These are phyloP conservation scores for Pseudorasbora parva DNA, from an alignment of 2,113 vertebrate genomes.

Conservation along the genomic window DNA sequence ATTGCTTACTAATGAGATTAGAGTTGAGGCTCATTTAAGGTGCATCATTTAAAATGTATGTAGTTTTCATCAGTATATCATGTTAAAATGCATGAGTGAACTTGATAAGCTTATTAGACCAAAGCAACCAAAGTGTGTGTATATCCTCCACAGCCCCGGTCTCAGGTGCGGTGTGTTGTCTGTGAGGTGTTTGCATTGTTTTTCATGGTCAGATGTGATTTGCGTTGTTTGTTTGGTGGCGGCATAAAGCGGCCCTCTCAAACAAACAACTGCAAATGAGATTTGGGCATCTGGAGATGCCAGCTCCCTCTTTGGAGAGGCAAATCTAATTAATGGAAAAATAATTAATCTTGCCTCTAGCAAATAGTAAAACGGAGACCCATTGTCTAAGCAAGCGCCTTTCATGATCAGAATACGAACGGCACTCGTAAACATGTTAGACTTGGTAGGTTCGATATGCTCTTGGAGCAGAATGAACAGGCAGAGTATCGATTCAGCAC, in stretches of 20 bases:
- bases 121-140: slow-evolving; percentile 4
- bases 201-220: slow-evolving; percentile 57
- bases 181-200: slow-evolving; percentile 14
- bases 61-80: slow-evolving; percentile 33
- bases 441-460: not conserved
- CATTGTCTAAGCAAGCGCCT: slow-evolving; percentile 48
- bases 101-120: slow-evolving; percentile 16
- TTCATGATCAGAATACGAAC: slow-evolving; percentile 64
- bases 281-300: slow-evolving; percentile 68
- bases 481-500: not conserved
- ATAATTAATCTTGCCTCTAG: slow-evolving; percentile 75
- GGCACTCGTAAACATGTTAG: not conserved
- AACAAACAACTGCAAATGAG: slow-evolving; percentile 75
- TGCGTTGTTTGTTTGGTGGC: slow-evolving; percentile 58
- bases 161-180: slow-evolving; percentile 47
- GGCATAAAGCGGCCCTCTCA: slow-evolving; percentile 61
- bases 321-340: slow-evolving; percentile 76
- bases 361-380: slow-evolving; percentile 69
- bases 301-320: slow-evolving; percentile 70
- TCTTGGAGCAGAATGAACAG: not conserved
- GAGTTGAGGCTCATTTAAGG: not conserved
- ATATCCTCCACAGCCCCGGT: not conserved
- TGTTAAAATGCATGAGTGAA: slow-evolving; percentile 45
- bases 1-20: slow-evolving; percentile 35
- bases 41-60: slow-evolving; percentile 24